These are phyloP conservation scores for Meloidogyne exigua DNA, from an alignment of 1,140 invertebrate genomes.

Conservation along the genomic window DNA sequence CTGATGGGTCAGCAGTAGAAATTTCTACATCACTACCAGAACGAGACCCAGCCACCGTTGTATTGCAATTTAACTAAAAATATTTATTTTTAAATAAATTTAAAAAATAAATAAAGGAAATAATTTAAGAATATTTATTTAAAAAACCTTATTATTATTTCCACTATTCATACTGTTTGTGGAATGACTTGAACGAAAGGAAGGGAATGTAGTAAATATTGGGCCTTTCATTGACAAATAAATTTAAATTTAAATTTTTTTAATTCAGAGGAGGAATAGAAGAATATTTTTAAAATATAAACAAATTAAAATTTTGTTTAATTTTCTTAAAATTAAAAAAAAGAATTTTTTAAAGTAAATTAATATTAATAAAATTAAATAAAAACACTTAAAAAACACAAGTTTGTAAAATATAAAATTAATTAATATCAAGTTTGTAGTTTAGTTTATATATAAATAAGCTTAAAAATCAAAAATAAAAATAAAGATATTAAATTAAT, in stretches of 20 bases:
- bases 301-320: neutral
- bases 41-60: constrained; percentile 24
- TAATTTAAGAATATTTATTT: neutral
- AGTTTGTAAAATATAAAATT: too few relatives aligned
- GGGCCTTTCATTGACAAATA: constrained; percentile 23
- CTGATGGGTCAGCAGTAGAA: constrained; percentile 31
- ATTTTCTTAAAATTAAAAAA: too few relatives aligned
- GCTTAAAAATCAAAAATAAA: neutral
- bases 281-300: neutral
- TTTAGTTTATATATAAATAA: too few relatives aligned
- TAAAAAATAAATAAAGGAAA: too few relatives aligned
- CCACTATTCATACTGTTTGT: constrained; percentile 19
- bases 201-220: constrained; percentile 5
- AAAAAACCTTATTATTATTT: constrained; percentile 5
- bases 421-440: too few relatives aligned
- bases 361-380: too few relatives aligned
- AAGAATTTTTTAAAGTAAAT: too few relatives aligned
- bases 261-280: neutral
- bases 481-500: neutral
- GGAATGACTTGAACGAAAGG: constrained; percentile 14
- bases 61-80: constrained; percentile 12
- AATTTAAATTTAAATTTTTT: neutral
- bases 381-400: too few relatives aligned
- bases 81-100: neutral
- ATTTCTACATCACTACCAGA: constrained; percentile 51